Base-by-base conservation (phyloP, 2,888 invertebrate species). In the Tanypteryx hageni region DNA sequence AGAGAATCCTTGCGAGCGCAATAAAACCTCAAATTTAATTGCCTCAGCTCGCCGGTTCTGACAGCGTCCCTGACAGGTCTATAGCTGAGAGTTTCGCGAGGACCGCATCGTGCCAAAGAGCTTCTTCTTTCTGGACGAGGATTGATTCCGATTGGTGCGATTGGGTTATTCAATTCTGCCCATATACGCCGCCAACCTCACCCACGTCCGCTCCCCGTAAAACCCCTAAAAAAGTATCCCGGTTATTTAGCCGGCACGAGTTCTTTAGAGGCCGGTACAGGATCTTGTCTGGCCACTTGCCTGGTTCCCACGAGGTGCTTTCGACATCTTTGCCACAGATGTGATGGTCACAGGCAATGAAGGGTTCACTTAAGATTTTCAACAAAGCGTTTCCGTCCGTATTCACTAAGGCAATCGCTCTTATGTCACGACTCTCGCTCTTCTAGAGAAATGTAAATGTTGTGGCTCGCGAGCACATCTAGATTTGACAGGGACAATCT, bases 1-100 rank as follows among this genome's bases (percentile, higher is more conserved):
- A 61, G 59, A 14, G 89, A 89, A 89, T 89, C 89, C 89, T 64
- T 22, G 68, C 56, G 89, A 89, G 64, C 44, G 89, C 68, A 89
- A 89, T 89, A 89, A 89, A 89, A 89, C 89, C 89, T 89, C 89
- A 89, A 89, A 89, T 89, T 89, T 89, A 89, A 89, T 89, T 89
- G 89, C 89, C 68, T n/a, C 89, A 64, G 64, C 64, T 89, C 89
- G n/a, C 61, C 89, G 89, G 89, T 89, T 89, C 89, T 89, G 89
- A 89, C 89, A 89, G 89, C 89, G 61, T n/a, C 64, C 89, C 68
- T 64, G 89, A 89, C 89, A 89, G 89, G 89, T 89, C 64, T 44
- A 89, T 89, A 89, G 64, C 61, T 31, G 86, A 61, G 83, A 83
- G 83, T 83, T 18, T 56, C 83, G 83, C 57, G 83, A 57, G 61